Evolutionary conservation across 2,113 vertebrate species (phyloP), one percentile per base, ranked within the genome.

Genomic region (Turdus rufiventris): DNA sequence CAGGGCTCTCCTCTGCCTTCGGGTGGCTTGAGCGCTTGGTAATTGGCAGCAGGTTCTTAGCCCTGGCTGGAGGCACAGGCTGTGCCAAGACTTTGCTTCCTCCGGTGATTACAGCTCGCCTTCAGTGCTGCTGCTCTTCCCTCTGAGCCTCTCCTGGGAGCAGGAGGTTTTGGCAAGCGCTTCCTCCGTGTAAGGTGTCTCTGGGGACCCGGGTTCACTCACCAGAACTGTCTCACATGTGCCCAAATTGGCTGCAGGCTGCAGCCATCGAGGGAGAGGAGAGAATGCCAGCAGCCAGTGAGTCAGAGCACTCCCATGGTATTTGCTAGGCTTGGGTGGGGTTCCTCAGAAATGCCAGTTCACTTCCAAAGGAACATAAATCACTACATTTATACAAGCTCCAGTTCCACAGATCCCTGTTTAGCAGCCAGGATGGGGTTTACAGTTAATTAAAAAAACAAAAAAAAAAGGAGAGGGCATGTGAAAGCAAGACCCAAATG

Each of bases 321-420:
- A 94, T 96, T 88, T 89, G 80, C 89, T 87, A n/a, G 92, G 94
- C 96, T 94, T 26, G 76, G 97, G 93, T 91, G 91, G 84, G 93
- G 67, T 70, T 92, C 93, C 86, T 96, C 73, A 51, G 89, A 96
- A 93, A 85, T 82, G 96, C 92, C 90, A 81, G 66, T 62, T 87
- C 51, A 11, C 74, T 89, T 91, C 85, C 83, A 93, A 65, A 88
- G 61, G 36, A 62, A 6, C 51, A 50, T 91, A 79, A 96, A 94
- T 93, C 94, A 88, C 78, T 8, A 4, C 6, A 4, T 65, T 89
- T 50, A 34, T 48, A 73, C 58, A 81, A 75, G 89, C 77, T 42
- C 34, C 51, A n/a, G 58, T 42, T 62, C 89, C 47, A 17, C 93
- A 66, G 85, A 79, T 67, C 67, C 34, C 33, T 33, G 47, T 50